Base-by-base conservation (phyloP, 2,888 invertebrate genomes). In the Cynaeus angustus region DNA sequence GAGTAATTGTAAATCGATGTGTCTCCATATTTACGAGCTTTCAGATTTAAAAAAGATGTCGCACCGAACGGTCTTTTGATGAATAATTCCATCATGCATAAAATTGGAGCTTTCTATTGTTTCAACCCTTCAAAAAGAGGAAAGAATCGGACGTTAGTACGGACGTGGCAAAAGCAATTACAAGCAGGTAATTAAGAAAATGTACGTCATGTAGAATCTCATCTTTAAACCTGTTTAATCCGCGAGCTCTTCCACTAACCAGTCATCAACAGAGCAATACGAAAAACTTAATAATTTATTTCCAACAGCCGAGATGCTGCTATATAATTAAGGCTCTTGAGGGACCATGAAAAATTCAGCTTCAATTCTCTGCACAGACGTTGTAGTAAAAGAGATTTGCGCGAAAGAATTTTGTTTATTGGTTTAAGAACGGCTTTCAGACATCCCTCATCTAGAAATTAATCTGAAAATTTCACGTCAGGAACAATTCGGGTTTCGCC, bases 211-310 rank as follows among this genome's bases (percentile, higher is more conserved):
- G 37, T 56, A 21, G 16, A 56, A 56, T 56, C 56, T 13, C 41
- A 33, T 37, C 53, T 6, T 52, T 8, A 10, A 55, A 55, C 38
- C 37, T 55, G 16, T 7, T 26, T 58, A 58, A 59, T 26, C 59
- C 46, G 28, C 9, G 46, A 41, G 41, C 45, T 59, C 48, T 21
- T 12, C 28, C 6, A 62, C 62, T 50, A 62, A 48, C 62, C 50
- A 21, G 38, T 46, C 33, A 48, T 50, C 52, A 64, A 52, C 53
- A 28, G 12, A 38, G 43, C 64, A 64, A 12, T 53, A 43, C 64
- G 43, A 53, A 53, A 53, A 64, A 64, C 43, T 64, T 64, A 64
- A 64, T 64, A 64, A 53, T 64, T 64, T 64, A 64, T 64, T 64
- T 64, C 53, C 52, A 53, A 64, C 43, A 41, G 38, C 52, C 16